Base-by-base conservation (phyloP, 2,113 vertebrate genomes). In the Engystomops pustulosus region DNA sequence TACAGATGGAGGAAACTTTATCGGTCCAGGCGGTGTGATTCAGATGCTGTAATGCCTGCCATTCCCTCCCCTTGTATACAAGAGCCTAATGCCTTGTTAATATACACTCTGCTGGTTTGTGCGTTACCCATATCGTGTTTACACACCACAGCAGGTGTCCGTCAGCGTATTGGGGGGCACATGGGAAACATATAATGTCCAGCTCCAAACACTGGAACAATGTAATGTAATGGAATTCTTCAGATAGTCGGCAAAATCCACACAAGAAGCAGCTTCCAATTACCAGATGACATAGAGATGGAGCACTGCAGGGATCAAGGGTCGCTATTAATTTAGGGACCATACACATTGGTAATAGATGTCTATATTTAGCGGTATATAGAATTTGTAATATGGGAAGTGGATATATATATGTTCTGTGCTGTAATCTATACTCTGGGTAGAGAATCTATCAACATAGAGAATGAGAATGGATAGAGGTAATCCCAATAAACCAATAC, bases 1-100 rank as follows among this genome's bases (percentile, higher is more conserved):
- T 67, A 45, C 71, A 83, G 58, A 83, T 76, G 49, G 68, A 82
- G 32, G 65, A 30, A 36, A 6, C 51, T 82, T 82, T 82, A 83
- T 83, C 30, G 38, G 23, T 34, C 81, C 70, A 76, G 53, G 25
- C 6, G 53, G 70, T 49, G 53, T 30, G 17, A 32, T 83, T 65
- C n/a, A 23, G 41, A 9, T 14, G 18, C 69, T 15, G 45, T 49
- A 34, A 17, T 36, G 55, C 44, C 41, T 45, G 80, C 11, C 30
- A 60, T 25, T 25, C 25, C 32, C 68, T 62, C 69, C 70, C 7
- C 44, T 45, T 67, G 38, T 47, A 49, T 74, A 67, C 18, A 32
- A 65, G 70, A 75, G 8, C 38, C 20, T 67, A 58, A 67, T 76
- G 27, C 17, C 12, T 36, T 67, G 58, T 18, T 76, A 83, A 75